phyloP scores from a whole-genome alignment of 2,888 invertebrate species.

The Conchocele bisecta region DNA sequence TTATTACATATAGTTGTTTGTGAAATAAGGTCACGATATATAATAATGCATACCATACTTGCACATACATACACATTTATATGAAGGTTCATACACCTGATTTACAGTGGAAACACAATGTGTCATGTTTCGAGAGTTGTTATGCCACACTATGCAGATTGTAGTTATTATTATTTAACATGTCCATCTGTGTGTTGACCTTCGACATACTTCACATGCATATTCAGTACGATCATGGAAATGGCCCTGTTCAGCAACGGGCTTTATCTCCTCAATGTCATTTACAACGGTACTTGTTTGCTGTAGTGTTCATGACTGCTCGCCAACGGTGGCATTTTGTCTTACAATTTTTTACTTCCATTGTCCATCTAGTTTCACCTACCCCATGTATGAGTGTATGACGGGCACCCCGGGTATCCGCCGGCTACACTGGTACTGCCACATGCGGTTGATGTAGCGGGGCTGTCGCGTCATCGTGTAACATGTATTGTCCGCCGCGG shows the following conservation, averaged over 20 bases:
- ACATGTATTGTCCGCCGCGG: conserved; percentile 39
- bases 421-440: conserved; percentile 45
- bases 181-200: no score
- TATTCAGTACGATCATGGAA: no score
- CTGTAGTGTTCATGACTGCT: background rate
- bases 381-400: conserved; percentile 47
- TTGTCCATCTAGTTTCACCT: background rate
- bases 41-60: background rate
- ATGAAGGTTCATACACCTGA: background rate
- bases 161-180: background rate
- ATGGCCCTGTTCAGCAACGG: no score
- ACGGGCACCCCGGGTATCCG: conserved; percentile 39
- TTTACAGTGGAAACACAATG: background rate
- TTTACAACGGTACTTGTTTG: no score
- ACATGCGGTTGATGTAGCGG: conserved; percentile 37
- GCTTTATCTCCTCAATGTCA: no score
- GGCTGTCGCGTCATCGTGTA: conserved; percentile 38
- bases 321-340: background rate
- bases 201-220: no score
- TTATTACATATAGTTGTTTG: background rate
- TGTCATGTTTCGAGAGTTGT: background rate
- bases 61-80: background rate
- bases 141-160: background rate
- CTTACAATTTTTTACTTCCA: background rate
- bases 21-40: background rate